phyloP scores from a whole-genome alignment of 2,888 invertebrate species.

The Odontomyia ornata region DNA sequence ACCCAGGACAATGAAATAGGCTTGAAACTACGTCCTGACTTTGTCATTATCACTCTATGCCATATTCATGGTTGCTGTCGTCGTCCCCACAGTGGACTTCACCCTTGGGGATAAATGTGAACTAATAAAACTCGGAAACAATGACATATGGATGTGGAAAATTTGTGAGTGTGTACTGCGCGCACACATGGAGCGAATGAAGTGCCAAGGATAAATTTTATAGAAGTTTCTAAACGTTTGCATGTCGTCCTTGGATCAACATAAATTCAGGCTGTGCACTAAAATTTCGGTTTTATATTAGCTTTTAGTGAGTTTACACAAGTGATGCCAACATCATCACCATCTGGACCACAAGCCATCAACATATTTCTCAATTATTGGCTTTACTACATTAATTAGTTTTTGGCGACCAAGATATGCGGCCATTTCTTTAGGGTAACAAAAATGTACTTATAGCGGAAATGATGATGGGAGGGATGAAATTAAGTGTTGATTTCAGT shows the following conservation, averaged over 20 bases:
- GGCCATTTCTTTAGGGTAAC: no score
- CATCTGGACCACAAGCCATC: neutral
- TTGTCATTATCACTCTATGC: neutral
- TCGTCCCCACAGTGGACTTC: neutral
- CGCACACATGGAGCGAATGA: slow-evolving; percentile 18
- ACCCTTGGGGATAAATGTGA: slow-evolving; percentile 21
- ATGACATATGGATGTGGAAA: slow-evolving; percentile 4
- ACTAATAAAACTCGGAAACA: slow-evolving; percentile 38
- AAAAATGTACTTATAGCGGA: no score
- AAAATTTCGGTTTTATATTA: slow-evolving; percentile 31
- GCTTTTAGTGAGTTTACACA: slow-evolving; percentile 13
- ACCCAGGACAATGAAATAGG: slow-evolving; percentile 12
- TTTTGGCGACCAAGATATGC: no score
- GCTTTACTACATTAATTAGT: slow-evolving; percentile 31
- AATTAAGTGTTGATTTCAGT: no score
- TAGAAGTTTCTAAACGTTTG: slow-evolving; percentile 24
- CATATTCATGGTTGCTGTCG: neutral
- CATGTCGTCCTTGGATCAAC: slow-evolving; percentile 17
- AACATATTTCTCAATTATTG: slow-evolving; percentile 31
- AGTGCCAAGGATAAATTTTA: slow-evolving; percentile 31
- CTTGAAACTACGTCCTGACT: neutral
- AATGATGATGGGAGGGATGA: no score
- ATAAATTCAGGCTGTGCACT: neutral
- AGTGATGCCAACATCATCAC: neutral
- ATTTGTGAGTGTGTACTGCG: neutral